Conservation (phyloP, 2,888 invertebrate species). For the Criorhina ranunculi region DNA sequence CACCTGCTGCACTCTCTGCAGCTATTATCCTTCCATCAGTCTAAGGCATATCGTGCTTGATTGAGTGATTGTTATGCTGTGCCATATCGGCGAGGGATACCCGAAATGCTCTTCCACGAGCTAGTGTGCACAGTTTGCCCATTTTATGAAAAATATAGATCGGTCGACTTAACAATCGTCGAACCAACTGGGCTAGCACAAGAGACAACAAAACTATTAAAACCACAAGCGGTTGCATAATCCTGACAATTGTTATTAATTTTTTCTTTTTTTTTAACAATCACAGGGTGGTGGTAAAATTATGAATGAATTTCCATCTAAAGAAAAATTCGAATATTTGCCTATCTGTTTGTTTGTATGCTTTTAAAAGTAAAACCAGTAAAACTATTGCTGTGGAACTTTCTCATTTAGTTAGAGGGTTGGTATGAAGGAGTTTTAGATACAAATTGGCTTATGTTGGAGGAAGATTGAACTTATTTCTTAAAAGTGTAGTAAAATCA, state of each 20-base stretch:
- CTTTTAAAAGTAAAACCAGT: no score
- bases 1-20: slow-evolving; percentile 36
- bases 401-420: no score
- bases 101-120: slow-evolving; percentile 18
- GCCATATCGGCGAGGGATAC: slow-evolving; percentile 28
- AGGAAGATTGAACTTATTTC: no score
- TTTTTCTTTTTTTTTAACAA: no score
- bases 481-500: no score
- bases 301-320: neutral
- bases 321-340: no score
- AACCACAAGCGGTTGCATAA: slow-evolving; percentile 41
- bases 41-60: slow-evolving; percentile 15
- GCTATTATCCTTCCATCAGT: slow-evolving; percentile 13
- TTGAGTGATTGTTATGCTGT: slow-evolving; percentile 67
- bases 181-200: slow-evolving; percentile 1
- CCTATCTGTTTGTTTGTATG: no score
- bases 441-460: no score
- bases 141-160: slow-evolving; percentile 45
- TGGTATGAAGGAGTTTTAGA: no score
- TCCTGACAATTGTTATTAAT: slow-evolving; percentile 40
- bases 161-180: slow-evolving; percentile 27
- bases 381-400: no score
- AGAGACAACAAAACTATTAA: slow-evolving; percentile 3
- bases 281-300: slow-evolving; percentile 29
- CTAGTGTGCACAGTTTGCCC: no score